phyloP scores from a whole-genome alignment of 2,888 invertebrate species.

The Desoria tigrina region DNA sequence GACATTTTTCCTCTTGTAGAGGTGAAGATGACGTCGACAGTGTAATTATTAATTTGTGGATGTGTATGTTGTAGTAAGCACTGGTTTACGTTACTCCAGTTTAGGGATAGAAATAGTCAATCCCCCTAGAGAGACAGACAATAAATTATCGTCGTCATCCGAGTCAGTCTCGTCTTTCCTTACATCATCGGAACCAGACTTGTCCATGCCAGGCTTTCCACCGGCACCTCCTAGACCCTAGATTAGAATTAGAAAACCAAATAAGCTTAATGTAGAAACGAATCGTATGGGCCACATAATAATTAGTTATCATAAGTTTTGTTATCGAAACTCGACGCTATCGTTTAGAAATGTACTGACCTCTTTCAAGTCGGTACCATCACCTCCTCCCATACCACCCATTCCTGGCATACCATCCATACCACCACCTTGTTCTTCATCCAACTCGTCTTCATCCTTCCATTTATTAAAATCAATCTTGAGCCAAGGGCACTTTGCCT shows the following conservation, averaged over 20 bases:
- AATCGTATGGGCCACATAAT: no score
- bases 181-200: slow-evolving; percentile 74
- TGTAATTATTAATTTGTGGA: no score
- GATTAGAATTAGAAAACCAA: slow-evolving; percentile 31
- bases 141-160: slow-evolving; percentile 75
- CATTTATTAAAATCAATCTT: slow-evolving; percentile 98
- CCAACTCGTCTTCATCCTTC: slow-evolving; percentile 94
- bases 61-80: slow-evolving; percentile 4
- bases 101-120: no score
- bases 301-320: no score
- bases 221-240: slow-evolving; percentile 47
- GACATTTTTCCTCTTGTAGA: no score
- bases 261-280: no score
- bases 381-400: slow-evolving; percentile 40
- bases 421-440: slow-evolving; percentile 66
- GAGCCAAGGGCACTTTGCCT: slow-evolving; percentile 89
- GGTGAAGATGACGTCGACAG: no score
- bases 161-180: slow-evolving; percentile 68
- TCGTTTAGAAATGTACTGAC: slow-evolving; percentile 56
- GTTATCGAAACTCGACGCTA: no score
- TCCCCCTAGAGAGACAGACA: no score
- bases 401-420: slow-evolving; percentile 50
- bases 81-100: slow-evolving; percentile 66
- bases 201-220: slow-evolving; percentile 56
- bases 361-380: slow-evolving; percentile 63